Conservation (phyloP, 1,140 invertebrate genomes). For the Orchesella cincta region DNA sequence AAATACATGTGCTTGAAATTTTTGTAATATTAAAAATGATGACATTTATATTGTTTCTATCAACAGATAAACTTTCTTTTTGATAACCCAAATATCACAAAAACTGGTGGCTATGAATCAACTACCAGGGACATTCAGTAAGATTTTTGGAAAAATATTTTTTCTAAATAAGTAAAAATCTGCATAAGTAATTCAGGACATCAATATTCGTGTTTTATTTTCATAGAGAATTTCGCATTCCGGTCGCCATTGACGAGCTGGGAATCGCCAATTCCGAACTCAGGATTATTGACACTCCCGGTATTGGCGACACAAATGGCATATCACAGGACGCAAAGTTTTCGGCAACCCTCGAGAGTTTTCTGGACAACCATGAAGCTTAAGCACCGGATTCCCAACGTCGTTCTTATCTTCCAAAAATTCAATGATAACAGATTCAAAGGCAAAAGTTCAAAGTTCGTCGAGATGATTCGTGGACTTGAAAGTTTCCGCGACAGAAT, state of each 20-base stretch:
- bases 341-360: conserved; percentile 31
- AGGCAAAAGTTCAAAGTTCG: conserved; percentile 23
- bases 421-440: conserved; percentile 34
- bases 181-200: no score
- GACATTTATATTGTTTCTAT: no score
- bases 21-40: no score
- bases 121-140: no score
- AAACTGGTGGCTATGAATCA: no score
- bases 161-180: no score
- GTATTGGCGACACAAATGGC: conserved; percentile 33
- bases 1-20: no score
- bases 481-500: conserved; percentile 32
- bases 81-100: no score
- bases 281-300: background rate
- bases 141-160: no score
- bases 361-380: conserved; percentile 31
- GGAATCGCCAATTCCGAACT: background rate
- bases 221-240: conserved; percentile 29
- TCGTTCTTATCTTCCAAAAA: conserved; percentile 36
- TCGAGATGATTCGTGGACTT: conserved; percentile 35
- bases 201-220: no score
- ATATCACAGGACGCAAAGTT: conserved; percentile 39
- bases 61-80: no score
- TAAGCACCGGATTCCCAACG: conserved; percentile 29
- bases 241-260: conserved; percentile 23